Percentiles rank a stretch among this genome's conserved stretches.
Conservation (phyloP, 1,140 invertebrate genomes). For the Cyclargus thomasi region DNA sequence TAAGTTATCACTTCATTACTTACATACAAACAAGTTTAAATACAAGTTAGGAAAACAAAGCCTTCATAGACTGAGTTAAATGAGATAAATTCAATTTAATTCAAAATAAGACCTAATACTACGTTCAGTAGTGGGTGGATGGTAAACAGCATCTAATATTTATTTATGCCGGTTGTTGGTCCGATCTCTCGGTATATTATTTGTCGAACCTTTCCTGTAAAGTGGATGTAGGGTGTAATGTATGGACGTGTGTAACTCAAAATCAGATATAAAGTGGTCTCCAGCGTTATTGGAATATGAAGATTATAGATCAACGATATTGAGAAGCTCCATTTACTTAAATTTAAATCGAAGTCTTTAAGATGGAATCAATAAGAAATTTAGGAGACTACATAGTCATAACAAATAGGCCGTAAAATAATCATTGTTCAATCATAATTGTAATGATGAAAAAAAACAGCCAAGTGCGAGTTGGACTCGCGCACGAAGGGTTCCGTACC, state of each 20-base stretch:
- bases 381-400: too few species aligned
- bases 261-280: slow-evolving; percentile 3
- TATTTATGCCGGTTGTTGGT: not conserved
- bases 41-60: too few species aligned
- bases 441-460: too few species aligned
- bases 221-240: not conserved
- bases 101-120: not conserved
- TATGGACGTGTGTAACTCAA: not conserved
- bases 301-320: not conserved
- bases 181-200: not conserved
- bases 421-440: too few species aligned
- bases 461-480: too few species aligned
- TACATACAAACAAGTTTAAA: too few species aligned
- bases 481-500: too few species aligned
- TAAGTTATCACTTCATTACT: too few species aligned
- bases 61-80: not conserved
- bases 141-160: not conserved
- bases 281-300: not conserved
- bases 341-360: not conserved
- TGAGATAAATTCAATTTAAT: not conserved
- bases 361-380: not conserved
- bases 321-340: too few species aligned
- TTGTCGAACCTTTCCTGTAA: not conserved
- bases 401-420: too few species aligned
- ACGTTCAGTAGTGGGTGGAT: not conserved